Conservation (phyloP, 1,140 invertebrate genomes). For the Drosophila azteca region DNA sequence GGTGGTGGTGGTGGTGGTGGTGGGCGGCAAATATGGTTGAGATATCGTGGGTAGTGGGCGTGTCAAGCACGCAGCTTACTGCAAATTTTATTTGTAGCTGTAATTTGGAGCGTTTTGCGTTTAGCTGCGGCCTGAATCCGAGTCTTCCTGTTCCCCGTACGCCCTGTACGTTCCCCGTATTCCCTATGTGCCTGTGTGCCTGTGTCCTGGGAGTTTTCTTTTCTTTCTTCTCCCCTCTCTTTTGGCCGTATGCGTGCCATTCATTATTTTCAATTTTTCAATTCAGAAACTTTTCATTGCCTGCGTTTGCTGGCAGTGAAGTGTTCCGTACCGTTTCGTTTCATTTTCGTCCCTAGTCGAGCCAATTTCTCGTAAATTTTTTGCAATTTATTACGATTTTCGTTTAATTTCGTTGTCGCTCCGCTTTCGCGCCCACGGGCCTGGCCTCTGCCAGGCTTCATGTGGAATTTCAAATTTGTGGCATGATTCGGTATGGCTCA, state of each 20-base stretch:
- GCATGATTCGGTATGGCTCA: conserved; percentile 40
- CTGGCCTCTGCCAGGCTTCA: conserved; percentile 4
- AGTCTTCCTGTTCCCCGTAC: conserved; percentile 17
- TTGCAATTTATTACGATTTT: conserved; percentile 80
- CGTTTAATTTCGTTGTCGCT: conserved; percentile 68
- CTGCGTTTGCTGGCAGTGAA: conserved; percentile 31
- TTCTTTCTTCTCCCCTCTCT: not conserved
- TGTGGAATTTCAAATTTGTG: conserved; percentile 56
- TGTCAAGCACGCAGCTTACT: conserved; percentile 57
- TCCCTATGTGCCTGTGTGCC: not conserved
- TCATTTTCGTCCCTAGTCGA: conserved; percentile 17
- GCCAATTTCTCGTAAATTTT: conserved; percentile 75
- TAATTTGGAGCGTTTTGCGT: conserved; percentile 77
- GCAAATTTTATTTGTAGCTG: conserved; percentile 76
- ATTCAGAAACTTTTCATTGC: conserved; percentile 71
- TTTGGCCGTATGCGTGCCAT: conserved; percentile 55
- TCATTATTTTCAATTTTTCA: conserved; percentile 81
- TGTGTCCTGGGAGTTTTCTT: conserved; percentile 3
- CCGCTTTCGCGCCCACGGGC: conserved; percentile 27
- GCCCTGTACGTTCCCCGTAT: not conserved
- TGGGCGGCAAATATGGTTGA: not conserved
- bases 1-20: not conserved
- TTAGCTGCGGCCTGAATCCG: conserved; percentile 56
- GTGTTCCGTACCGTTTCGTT: conserved; percentile 8
- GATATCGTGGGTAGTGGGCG: conserved; percentile 3